Conservation (phyloP, 2,113 vertebrate genomes). For the Toxostoma redivivum region DNA sequence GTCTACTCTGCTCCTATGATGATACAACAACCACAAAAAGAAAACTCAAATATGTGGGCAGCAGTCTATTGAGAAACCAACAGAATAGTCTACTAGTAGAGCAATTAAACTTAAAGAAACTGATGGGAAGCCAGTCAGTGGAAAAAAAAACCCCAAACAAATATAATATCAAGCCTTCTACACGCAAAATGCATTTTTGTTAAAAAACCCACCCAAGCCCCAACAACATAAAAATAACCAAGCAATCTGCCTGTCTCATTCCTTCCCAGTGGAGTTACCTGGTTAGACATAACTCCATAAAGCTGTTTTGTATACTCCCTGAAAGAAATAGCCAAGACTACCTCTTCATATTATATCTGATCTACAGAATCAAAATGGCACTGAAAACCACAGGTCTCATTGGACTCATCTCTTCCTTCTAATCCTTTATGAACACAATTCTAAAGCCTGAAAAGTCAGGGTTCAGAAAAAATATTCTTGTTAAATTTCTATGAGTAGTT, state of each 20-base stretch:
- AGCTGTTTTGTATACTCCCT: not conserved
- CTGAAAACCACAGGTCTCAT: not conserved
- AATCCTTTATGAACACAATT: not conserved
- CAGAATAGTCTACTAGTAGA: not conserved
- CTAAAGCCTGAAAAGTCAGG: not conserved
- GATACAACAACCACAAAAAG: not conserved
- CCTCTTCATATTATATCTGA: not conserved
- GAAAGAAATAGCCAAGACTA: not conserved
- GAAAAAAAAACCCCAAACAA: accelerated
- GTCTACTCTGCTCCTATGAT: not conserved
- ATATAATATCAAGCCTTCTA: not conserved
- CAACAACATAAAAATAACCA: not conserved
- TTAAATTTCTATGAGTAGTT: not conserved
- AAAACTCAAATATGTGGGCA: not conserved
- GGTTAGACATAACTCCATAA: not conserved
- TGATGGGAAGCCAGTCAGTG: not conserved
- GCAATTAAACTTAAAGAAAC: not conserved
- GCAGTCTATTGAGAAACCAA: not conserved
- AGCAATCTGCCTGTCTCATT: not conserved
- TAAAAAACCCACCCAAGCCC: not conserved
- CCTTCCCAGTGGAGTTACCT: not conserved
- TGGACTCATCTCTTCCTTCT: not conserved
- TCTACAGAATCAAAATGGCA: not conserved
- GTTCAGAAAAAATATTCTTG: not conserved
- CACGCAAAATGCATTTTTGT: not conserved